A percentile compares a stretch with the other conserved stretches of the same genome.
Conservation (phyloP, 2,797 vertebrate genomes). For the Sebastes hubbsi region DNA sequence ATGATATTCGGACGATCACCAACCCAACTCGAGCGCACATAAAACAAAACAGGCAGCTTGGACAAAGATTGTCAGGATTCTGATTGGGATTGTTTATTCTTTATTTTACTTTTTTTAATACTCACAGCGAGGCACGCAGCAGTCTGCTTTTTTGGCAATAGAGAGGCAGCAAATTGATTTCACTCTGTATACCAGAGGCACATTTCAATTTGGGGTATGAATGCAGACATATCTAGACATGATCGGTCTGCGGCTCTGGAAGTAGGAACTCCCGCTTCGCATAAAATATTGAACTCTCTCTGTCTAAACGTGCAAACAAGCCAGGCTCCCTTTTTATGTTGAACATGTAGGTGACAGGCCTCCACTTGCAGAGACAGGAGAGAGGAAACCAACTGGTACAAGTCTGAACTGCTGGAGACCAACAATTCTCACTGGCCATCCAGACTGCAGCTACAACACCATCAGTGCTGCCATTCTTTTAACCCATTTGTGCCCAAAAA, state of each 20-base stretch:
- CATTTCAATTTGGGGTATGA: constrained; percentile 51
- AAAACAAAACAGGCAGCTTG: constrained; percentile 54
- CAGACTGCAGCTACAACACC: not conserved
- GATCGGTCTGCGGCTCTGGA: constrained; percentile 39
- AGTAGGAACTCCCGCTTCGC: constrained; percentile 14
- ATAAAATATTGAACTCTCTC: constrained; percentile 15
- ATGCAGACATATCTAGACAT: constrained; percentile 34
- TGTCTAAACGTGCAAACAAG: constrained; percentile 14
- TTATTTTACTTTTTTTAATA: constrained; percentile 48
- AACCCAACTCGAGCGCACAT: not conserved
- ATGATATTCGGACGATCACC: not conserved
- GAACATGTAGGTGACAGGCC: not conserved
- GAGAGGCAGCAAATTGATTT: constrained; percentile 45
- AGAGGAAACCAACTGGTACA: not conserved
- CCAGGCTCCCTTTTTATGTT: not conserved
- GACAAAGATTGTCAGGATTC: constrained; percentile 24
- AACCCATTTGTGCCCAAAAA: no score
- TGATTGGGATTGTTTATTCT: constrained; percentile 20
- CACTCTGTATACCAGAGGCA: constrained; percentile 30
- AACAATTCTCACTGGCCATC: not conserved
- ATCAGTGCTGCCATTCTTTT: not conserved
- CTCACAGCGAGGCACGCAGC: constrained; percentile 16
- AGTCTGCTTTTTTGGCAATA: constrained; percentile 28
- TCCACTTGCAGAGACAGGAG: not conserved
- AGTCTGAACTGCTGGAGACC: not conserved